Evolutionary conservation across 2,888 invertebrate species (phyloP).

Genomic region (Myopa tessellatipennis): DNA sequence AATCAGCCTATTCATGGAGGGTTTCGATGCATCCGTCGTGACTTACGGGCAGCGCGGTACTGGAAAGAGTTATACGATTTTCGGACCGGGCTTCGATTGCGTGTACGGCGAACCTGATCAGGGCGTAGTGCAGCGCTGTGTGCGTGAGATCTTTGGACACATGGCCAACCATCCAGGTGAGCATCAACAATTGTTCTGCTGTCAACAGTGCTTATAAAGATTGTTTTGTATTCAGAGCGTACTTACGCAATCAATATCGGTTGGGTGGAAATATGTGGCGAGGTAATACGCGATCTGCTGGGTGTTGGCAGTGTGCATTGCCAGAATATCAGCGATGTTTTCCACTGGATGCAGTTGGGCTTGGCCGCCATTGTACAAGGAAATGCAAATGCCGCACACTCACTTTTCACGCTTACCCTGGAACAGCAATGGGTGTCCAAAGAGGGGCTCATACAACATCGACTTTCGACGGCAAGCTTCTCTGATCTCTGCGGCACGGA

Average conservation of each 20-base stretch:
- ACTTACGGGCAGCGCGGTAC: constrained; percentile 76
- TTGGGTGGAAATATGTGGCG: constrained; percentile 80
- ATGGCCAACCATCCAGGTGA: constrained; percentile 71
- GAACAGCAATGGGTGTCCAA: constrained; percentile 80
- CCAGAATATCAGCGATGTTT: constrained; percentile 74
- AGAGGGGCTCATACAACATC: constrained; percentile 76
- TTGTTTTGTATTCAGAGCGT: constrained; percentile 69
- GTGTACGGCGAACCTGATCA: constrained; percentile 77
- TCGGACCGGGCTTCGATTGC: constrained; percentile 76
- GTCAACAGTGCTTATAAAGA: neutral
- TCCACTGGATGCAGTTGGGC: constrained; percentile 77
- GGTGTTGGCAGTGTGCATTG: constrained; percentile 72
- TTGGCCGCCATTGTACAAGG: constrained; percentile 70
- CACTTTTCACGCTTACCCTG: constrained; percentile 78
- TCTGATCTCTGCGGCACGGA: constrained; percentile 76
- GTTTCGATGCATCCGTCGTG: constrained; percentile 81
- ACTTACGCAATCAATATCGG: constrained; percentile 77
- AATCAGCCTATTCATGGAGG: constrained; percentile 76
- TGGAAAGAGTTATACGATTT: constrained; percentile 80
- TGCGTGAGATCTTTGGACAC: constrained; percentile 78
- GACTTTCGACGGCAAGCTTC: constrained; percentile 80
- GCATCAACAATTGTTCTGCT: constrained; percentile 1
- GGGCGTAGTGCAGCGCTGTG: constrained; percentile 76
- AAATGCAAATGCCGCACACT: constrained; percentile 67
- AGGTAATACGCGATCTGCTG: constrained; percentile 74